Percentiles rank a stretch among this genome's conserved stretches.
Conservation (phyloP, 2,113 vertebrate species). For the Piprites chloris region DNA sequence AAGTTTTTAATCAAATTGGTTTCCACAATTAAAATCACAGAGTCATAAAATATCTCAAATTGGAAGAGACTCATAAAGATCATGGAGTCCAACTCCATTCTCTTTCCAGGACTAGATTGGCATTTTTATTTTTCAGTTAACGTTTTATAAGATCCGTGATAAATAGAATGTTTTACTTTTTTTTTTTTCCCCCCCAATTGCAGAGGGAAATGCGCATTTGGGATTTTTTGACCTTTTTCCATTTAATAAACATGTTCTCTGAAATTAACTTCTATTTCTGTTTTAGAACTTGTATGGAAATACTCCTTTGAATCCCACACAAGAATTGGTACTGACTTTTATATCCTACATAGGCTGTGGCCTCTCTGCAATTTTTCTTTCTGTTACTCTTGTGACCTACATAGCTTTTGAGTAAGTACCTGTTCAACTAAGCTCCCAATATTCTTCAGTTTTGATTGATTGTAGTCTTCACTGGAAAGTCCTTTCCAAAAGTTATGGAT, state of each 20-base stretch:
- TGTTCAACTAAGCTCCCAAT: background rate
- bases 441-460: background rate
- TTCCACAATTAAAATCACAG: background rate
- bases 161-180: background rate
- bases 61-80: background rate
- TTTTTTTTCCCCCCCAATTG: background rate
- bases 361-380: constrained; percentile 88
- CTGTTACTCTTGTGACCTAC: constrained; percentile 90
- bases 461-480: background rate
- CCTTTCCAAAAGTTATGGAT: background rate
- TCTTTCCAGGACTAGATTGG: background rate
- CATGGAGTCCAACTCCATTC: background rate
- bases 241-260: background rate
- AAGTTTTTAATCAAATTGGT: background rate
- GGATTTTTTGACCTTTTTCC: background rate
- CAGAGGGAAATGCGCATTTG: background rate
- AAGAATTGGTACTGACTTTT: constrained; percentile 84
- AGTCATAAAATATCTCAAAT: background rate
- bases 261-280: constrained; percentile 1
- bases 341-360: constrained; percentile 95
- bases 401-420: constrained; percentile 89
- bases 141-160: background rate
- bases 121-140: background rate
- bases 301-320: constrained; percentile 40
- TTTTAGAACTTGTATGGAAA: constrained; percentile 84